Evolutionary conservation across 2,797 vertebrate species (phyloP).

Genomic region (Pseudotriccus pelzelni): DNA sequence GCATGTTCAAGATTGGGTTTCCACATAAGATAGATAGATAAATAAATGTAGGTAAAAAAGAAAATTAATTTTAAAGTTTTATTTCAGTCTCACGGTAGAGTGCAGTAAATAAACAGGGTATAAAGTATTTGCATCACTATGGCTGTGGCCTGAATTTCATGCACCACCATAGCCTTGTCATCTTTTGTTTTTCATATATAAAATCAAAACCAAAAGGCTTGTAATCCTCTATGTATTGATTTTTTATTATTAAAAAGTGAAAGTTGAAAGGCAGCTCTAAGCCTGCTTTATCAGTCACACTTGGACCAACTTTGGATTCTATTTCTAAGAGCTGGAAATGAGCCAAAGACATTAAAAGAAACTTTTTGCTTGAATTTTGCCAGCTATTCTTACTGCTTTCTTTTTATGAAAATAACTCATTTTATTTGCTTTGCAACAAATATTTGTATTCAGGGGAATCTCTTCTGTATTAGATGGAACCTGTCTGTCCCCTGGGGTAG

Average conservation of each 20-base stretch:
- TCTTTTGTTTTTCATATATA: slow-evolving; percentile 35
- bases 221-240: slow-evolving; percentile 47
- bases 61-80: neutral
- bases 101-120: slow-evolving; percentile 23
- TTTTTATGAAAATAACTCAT: slow-evolving; percentile 24
- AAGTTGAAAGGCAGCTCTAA: slow-evolving; percentile 58
- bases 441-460: slow-evolving; percentile 4
- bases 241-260: slow-evolving; percentile 64
- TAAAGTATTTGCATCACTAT: neutral
- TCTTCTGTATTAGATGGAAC: neutral
- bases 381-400: neutral
- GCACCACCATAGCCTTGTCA: slow-evolving; percentile 16
- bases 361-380: slow-evolving; percentile 21
- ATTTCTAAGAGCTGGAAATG: slow-evolving; percentile 23
- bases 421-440: slow-evolving; percentile 32
- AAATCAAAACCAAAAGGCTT: slow-evolving; percentile 60
- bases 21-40: neutral
- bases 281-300: slow-evolving; percentile 44
- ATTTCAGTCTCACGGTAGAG: neutral
- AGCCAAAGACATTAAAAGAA: slow-evolving; percentile 19
- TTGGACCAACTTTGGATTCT: slow-evolving; percentile 15
- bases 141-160: slow-evolving; percentile 29
- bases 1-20: neutral
- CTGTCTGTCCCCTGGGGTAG: neutral
- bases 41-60: neutral